A percentile compares a stretch with the other conserved stretches of the same genome.
Evolutionary conservation across 2,113 vertebrate species (phyloP).

Genomic region (Lophius piscatorius): DNA sequence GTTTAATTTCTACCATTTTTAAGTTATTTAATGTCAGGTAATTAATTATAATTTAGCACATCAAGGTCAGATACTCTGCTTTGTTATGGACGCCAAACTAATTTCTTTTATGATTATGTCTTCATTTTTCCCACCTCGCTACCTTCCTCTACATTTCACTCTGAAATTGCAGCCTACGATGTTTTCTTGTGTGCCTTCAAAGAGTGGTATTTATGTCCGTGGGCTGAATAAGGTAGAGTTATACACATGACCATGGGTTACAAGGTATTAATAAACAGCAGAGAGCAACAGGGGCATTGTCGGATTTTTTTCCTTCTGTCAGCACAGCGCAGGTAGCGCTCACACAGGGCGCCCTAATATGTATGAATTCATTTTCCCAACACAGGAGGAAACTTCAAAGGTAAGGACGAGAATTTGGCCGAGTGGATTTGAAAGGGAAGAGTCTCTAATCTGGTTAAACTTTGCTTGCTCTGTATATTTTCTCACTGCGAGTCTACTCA

Average conservation of each 20-base stretch:
- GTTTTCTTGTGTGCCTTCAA: constrained; percentile 19
- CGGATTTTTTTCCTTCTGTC: constrained; percentile 68
- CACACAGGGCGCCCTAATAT: constrained; percentile 46
- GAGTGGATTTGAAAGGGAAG: constrained; percentile 77
- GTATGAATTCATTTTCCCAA: constrained; percentile 64
- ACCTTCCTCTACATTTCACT: not conserved
- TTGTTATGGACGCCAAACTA: constrained; percentile 22
- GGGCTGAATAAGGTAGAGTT: constrained; percentile 44
- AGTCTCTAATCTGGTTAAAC: constrained; percentile 81
- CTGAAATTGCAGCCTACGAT: constrained; percentile 15
- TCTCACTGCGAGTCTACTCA: constrained; percentile 36
- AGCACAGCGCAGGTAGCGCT: constrained; percentile 70
- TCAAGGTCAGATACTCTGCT: too few relatives aligned
- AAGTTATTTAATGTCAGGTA: too few relatives aligned
- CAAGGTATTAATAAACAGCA: constrained; percentile 60
- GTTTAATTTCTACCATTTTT: too few relatives aligned
- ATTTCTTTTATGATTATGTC: constrained; percentile 40
- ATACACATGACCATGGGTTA: constrained; percentile 50
- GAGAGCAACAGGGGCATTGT: constrained; percentile 33
- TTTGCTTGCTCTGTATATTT: constrained; percentile 77
- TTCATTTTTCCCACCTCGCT: constrained; percentile 19
- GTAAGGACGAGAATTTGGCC: constrained; percentile 52
- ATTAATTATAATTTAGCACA: too few relatives aligned
- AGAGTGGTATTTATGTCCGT: constrained; percentile 37
- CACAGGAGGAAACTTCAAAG: constrained; percentile 74